Evolutionary conservation across 1,140 invertebrate genomes (phyloP), one percentile per base, ranked within the genome.

Genomic region (Melitaea cinxia): DNA sequence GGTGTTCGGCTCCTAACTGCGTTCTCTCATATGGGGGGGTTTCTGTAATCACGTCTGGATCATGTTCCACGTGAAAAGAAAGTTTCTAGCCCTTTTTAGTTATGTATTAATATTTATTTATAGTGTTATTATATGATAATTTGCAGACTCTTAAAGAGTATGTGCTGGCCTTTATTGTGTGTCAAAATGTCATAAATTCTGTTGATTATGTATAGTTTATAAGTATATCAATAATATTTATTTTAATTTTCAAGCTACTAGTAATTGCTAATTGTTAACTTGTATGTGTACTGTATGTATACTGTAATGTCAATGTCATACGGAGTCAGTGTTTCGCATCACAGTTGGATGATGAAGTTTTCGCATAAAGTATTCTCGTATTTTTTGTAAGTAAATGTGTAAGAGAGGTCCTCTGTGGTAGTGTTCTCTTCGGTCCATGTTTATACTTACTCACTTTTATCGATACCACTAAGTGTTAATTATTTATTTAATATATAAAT

Each of bases 401-500:
- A 52, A 52, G 37, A 42, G 37, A 42, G 15, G 23, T 52, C n/a
- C 37, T 37, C 54, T 15, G 14, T 7, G 6, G 35, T 37, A 21
- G 33, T 14, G 28, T 26, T 35, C 50, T 49, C 52, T 14, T 61
- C 23, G 37, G 52, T 24, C 45, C 60, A 57, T 42, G 24, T 28
- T 23, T 54, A 47, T 62, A 47, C 59, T 57, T 65, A 62, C 63
- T 72, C 69, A 62, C 66, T 65, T 70, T 57, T 71, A 75, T 75
- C 52, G 69, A 65, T 69, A 76, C 65, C 56, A 65, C 49, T 78
- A 74, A 78, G 72, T 69, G 77, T 78, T 78, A 72, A 70, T 74
- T 75, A 77, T 73, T 72, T 77, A 80, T 75, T 77, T 77, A 75
- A 72, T 63, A 61, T 70, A 73, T 74, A 63, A 76, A 78, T 65